These are phyloP conservation scores for Syndactyla subalaris DNA, from an alignment of 2,797 vertebrate genomes.

Conservation along the genomic window DNA sequence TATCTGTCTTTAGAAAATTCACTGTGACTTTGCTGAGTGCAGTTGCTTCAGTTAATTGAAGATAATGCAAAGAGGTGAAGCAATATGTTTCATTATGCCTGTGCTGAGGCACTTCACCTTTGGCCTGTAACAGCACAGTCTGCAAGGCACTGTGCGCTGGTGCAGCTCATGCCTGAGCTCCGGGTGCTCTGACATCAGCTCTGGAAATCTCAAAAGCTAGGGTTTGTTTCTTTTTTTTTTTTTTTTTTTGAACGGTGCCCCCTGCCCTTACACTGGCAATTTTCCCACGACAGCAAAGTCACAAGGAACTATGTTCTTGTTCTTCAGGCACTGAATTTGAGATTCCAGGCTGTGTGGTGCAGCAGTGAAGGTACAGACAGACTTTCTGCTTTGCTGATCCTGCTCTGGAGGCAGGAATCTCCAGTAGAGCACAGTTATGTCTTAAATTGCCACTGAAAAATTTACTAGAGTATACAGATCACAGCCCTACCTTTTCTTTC, in stretches of 20 bases:
- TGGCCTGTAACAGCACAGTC: background rate
- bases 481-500: background rate
- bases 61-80: background rate
- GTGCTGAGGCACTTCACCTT: background rate
- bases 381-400: background rate
- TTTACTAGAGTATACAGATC: background rate
- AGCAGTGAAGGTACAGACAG: background rate
- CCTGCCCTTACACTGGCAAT: background rate
- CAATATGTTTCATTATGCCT: background rate
- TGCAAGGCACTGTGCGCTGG: rapidly evolving
- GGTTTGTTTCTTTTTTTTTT: background rate
- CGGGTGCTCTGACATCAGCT: background rate
- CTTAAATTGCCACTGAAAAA: background rate
- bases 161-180: background rate
- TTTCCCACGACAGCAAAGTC: background rate
- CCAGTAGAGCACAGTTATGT: background rate
- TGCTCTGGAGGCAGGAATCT: background rate
- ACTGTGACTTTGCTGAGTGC: background rate
- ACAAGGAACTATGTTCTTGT: background rate
- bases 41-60: background rate
- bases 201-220: background rate
- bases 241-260: background rate
- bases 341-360: background rate
- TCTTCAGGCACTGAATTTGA: background rate
- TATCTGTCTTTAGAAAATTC: background rate